Percentiles rank a stretch among this genome's conserved stretches.
Conservation (phyloP, 2,113 vertebrate genomes). For the Typhlomys cinereus region DNA sequence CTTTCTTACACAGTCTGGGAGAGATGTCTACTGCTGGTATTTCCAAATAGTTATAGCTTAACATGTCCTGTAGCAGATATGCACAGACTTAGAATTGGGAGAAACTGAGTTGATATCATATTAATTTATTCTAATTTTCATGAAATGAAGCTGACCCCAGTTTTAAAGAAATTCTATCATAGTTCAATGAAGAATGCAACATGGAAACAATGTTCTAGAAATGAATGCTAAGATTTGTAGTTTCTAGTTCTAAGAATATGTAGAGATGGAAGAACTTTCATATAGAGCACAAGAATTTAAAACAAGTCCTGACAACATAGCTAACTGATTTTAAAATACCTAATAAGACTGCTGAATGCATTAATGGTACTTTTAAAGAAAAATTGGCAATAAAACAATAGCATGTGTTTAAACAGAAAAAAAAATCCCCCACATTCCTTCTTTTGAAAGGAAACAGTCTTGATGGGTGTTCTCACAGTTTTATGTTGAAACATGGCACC, state of each 20-base stretch:
- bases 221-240: slow-evolving; percentile 5
- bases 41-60: not conserved
- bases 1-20: not conserved
- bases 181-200: not conserved
- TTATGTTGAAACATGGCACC: slow-evolving; percentile 42
- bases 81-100: not conserved
- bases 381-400: slow-evolving; percentile 76
- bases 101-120: not conserved
- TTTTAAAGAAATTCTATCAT: slow-evolving; percentile 43
- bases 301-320: slow-evolving; percentile 64
- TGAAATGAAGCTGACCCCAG: not conserved
- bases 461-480: slow-evolving; percentile 58
- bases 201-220: slow-evolving; percentile 33
- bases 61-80: not conserved
- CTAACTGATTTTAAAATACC: slow-evolving; percentile 65
- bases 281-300: slow-evolving; percentile 41
- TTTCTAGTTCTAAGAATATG: slow-evolving; percentile 25
- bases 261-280: not conserved
- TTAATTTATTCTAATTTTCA: slow-evolving; percentile 35
- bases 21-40: not conserved
- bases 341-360: slow-evolving; percentile 61
- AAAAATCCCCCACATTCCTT: slow-evolving; percentile 40
- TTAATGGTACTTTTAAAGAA: slow-evolving; percentile 68
- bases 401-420: slow-evolving; percentile 65
- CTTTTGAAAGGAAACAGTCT: slow-evolving; percentile 37